Conservation (phyloP, 2,113 vertebrate species). For the Tetrao urogallus region DNA sequence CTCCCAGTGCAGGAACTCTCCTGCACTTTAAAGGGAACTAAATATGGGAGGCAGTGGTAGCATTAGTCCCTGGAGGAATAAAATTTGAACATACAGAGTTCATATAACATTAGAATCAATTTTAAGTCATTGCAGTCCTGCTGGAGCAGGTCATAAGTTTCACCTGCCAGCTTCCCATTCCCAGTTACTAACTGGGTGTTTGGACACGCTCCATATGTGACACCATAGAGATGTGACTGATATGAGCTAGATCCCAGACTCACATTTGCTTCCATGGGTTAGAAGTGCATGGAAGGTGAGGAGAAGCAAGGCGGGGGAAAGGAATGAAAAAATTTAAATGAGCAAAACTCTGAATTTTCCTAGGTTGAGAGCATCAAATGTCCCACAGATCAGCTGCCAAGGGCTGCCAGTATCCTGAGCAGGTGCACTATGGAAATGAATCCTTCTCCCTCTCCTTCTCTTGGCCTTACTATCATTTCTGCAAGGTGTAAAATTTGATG, state of each 20-base stretch:
- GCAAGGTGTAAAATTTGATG: neutral
- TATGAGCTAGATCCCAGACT: neutral
- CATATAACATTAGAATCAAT: too few species aligned
- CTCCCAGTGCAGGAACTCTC: too few species aligned
- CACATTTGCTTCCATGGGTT: rapidly evolving
- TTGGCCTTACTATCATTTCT: neutral
- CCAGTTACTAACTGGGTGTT: neutral
- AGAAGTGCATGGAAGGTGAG: neutral
- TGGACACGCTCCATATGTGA: neutral
- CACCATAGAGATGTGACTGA: neutral
- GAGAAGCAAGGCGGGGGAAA: neutral
- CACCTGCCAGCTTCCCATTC: neutral
- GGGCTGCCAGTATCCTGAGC: neutral
- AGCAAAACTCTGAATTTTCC: neutral
- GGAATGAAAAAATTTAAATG: neutral
- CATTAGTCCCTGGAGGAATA: too few species aligned
- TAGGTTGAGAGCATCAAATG: neutral
- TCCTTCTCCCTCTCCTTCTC: neutral
- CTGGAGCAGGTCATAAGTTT: neutral
- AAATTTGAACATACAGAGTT: too few species aligned
- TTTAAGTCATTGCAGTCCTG: neutral
- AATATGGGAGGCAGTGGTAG: too few species aligned
- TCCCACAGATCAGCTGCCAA: too few species aligned
- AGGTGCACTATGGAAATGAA: neutral
- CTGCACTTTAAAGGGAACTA: too few species aligned